Percentiles rank a stretch among this genome's conserved stretches.
Evolutionary conservation across 2,888 invertebrate species (phyloP).

Genomic region (Drosophila macrospina): DNA sequence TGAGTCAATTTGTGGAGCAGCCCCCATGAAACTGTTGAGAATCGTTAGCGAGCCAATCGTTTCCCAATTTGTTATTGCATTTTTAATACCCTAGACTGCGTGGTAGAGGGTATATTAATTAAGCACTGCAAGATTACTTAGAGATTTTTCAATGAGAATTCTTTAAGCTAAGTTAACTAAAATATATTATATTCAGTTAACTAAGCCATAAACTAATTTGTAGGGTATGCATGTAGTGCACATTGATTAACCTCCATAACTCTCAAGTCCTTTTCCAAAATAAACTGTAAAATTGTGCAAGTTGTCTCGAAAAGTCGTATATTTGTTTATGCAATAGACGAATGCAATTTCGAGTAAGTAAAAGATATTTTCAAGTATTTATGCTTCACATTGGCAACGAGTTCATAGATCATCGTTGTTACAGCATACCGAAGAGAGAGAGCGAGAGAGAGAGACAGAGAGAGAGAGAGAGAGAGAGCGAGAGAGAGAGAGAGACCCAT

Average conservation of each 20-base stretch:
- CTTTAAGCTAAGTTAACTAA: too few relatives aligned
- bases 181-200: too few relatives aligned
- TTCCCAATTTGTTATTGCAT: conserved; percentile 33
- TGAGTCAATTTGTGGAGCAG: conserved; percentile 53
- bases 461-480: neutral
- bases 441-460: too few relatives aligned
- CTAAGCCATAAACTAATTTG: too few relatives aligned
- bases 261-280: conserved; percentile 3
- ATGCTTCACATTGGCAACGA: conserved; percentile 25
- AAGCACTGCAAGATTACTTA: too few relatives aligned
- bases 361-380: conserved; percentile 6
- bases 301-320: conserved; percentile 3
- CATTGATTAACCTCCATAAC: neutral
- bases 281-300: conserved; percentile 10
- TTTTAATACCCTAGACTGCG: conserved; percentile 8
- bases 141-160: too few relatives aligned
- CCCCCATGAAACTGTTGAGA: conserved; percentile 44
- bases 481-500: neutral
- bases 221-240: too few relatives aligned
- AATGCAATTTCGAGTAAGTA: conserved; percentile 8
- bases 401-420: conserved; percentile 34
- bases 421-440: neutral
- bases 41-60: conserved; percentile 31
- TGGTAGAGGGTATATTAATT: neutral
- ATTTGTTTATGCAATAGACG: conserved; percentile 9